Conservation (phyloP, 2,113 vertebrate species). For the Orientallactaga bullata region DNA sequence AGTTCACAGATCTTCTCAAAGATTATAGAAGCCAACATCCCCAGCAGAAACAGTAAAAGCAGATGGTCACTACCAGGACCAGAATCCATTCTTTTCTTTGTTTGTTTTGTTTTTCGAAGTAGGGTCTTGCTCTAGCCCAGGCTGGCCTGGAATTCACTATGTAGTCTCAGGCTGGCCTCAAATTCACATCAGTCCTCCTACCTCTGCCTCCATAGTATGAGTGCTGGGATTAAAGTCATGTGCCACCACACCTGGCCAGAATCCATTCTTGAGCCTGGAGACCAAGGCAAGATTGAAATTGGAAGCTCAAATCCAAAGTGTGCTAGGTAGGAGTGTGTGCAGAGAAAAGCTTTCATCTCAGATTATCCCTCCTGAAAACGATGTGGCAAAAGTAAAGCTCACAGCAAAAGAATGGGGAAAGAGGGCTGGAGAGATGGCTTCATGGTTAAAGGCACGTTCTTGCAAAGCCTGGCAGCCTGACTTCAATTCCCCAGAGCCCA, state of each 20-base stretch:
- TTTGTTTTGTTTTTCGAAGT: too few relatives aligned
- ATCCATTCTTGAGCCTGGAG: neutral
- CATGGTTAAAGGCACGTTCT: too few relatives aligned
- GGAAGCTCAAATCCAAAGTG: conserved; percentile 35
- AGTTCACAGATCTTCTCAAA: neutral
- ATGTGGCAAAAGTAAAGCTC: conserved; percentile 76
- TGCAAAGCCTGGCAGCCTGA: too few relatives aligned
- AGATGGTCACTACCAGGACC: neutral
- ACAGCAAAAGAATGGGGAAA: neutral
- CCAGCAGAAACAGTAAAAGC: neutral
- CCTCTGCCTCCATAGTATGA: too few relatives aligned
- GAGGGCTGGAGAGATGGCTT: conserved; percentile 28
- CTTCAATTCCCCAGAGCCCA: too few relatives aligned
- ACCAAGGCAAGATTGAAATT: conserved; percentile 51
- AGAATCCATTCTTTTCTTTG: neutral
- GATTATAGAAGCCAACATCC: neutral
- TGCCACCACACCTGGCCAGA: too few relatives aligned
- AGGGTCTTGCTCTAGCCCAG: too few relatives aligned
- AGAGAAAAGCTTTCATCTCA: conserved; percentile 81
- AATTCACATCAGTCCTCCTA: too few relatives aligned
- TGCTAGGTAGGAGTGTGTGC: conserved; percentile 38
- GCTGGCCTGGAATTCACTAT: too few relatives aligned
- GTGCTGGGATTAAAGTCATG: too few relatives aligned
- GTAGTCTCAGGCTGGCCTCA: too few relatives aligned
- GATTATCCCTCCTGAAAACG: conserved; percentile 79